Evolutionary conservation across 2,113 vertebrate species (phyloP), one percentile per base, ranked within the genome.

Genomic region (Tiliqua scincoides): DNA sequence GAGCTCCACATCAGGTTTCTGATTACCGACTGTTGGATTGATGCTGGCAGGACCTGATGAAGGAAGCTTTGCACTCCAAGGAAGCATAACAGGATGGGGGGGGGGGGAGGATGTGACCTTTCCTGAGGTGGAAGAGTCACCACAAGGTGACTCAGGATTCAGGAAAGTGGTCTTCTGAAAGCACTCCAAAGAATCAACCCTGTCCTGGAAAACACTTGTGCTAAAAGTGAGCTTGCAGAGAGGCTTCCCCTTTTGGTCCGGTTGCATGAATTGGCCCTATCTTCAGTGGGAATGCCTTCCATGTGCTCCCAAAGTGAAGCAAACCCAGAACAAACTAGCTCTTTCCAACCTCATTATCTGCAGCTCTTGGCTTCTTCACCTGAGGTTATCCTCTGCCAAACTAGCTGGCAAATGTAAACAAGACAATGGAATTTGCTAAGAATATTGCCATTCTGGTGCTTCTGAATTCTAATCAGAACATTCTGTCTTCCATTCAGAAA

Each of bases 1-100:
- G 89, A 85, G 10, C 32, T n/a, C 82, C 82, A 79, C 32, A 89
- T 85, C 82, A 65, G 43, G 40, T 85, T 52, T 67, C 79, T 71
- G 61, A 37, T 88, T 59, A 30, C 35, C 8, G 9, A 18, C 40
- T 68, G 18, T 52, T 57, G 40, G 68, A 27, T 65, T 83, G 70
- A 82, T 86, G 72, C 72, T 90, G 8, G 71, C 37, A 65, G 37
- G 20, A 40, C 14, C 2, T 54, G 30, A 35, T 54, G 83, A 84
- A 76, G 61, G 11, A 74, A 54, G 11, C 48, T 54, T 57, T 32
- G 21, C 65, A 32, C 35, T 75, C 59, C n/a, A 18, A 84, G 59
- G 59, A 65, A 84, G 82, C n/a, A 3, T 63, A 54, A 75, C n/a
- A 25, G 30, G 20, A 9, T 57, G 4, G 4, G 5, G 17, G 21